Evolutionary conservation across 2,888 invertebrate genomes (phyloP).

Genomic region (Fissipunctia ypsillon): DNA sequence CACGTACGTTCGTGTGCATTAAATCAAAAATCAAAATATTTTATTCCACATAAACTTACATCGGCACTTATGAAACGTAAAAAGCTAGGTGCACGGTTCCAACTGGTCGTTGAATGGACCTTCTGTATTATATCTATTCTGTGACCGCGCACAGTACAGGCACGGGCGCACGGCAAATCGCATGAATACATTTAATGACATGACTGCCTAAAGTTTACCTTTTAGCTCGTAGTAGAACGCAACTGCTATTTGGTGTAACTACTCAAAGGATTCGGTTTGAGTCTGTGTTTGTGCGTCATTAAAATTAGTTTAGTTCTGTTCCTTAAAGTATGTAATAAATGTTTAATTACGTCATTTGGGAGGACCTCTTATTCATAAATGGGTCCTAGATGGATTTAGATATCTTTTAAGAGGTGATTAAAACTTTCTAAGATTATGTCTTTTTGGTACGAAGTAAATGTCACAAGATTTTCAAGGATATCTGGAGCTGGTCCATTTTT

Average conservation of each 20-base stretch:
- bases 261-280: slow-evolving; percentile 8
- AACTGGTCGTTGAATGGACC: background rate
- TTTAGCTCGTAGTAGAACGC: slow-evolving; percentile 22
- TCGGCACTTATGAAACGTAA: no score
- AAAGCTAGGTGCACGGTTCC: no score
- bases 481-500: background rate
- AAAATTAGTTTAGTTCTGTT: slow-evolving; percentile 12
- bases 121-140: slow-evolving; percentile 16
- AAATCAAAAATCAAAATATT: no score
- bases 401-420: background rate
- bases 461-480: background rate
- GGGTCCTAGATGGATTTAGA: background rate
- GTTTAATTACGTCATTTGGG: background rate
- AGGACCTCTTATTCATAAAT: background rate
- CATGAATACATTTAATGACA: slow-evolving; percentile 50
- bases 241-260: slow-evolving; percentile 28
- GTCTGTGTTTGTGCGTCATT: slow-evolving; percentile 5
- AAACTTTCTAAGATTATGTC: background rate
- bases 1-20: no score
- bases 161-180: slow-evolving; percentile 38
- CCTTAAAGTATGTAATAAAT: background rate
- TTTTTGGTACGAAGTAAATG: background rate
- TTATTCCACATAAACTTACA: no score
- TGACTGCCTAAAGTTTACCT: slow-evolving; percentile 47
- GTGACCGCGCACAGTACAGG: background rate